These are phyloP conservation scores for Xestoiulus laeticollis DNA, from an alignment of 2,888 invertebrate species.

Conservation along the genomic window DNA sequence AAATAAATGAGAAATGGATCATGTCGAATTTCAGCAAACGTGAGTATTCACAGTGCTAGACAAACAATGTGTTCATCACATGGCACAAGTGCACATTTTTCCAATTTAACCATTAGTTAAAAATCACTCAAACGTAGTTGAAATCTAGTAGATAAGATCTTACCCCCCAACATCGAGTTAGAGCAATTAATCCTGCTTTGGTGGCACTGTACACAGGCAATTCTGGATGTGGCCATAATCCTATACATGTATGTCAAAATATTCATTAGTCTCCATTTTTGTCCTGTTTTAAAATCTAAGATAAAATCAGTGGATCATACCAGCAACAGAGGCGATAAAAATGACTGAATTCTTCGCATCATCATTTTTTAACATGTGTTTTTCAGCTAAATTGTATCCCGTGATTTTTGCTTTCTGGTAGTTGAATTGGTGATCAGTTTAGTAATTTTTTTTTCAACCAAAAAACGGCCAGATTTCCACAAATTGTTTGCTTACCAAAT, in stretches of 20 bases:
- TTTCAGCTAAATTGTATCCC: neutral
- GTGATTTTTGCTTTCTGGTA: neutral
- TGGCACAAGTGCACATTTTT: no score
- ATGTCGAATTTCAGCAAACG: no score
- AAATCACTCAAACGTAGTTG: neutral
- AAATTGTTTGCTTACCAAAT: neutral
- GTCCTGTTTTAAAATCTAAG: neutral
- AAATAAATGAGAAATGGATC: no score
- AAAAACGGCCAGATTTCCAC: no score
- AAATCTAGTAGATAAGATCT: neutral
- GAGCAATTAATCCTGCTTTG: neutral
- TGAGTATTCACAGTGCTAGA: no score
- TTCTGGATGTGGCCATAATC: neutral
- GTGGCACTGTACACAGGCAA: neutral
- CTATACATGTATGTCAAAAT: neutral
- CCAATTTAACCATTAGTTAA: neutral
- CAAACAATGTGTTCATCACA: no score
- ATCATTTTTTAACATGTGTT: neutral
- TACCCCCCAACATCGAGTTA: neutral
- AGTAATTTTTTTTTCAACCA: neutral
- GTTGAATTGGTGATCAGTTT: no score
- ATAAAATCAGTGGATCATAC: neutral
- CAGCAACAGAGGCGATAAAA: neutral
- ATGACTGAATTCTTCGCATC: neutral
- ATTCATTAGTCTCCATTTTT: neutral